Conservation (phyloP, 2,113 vertebrate species). For the Paramisgurnus dabryanus region DNA sequence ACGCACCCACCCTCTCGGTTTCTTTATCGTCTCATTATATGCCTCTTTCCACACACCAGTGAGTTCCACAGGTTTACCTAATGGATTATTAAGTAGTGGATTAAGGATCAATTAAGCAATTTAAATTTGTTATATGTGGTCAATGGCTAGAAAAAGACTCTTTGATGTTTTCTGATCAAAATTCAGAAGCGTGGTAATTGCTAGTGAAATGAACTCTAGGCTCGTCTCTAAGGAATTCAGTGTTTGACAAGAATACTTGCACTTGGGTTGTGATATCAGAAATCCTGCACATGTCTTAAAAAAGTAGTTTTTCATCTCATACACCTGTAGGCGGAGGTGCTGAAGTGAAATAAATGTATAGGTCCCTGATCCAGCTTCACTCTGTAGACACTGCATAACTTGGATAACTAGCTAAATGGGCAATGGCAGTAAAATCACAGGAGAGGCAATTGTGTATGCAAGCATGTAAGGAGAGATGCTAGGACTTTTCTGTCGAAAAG, state of each 20-base stretch:
- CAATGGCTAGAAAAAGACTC: constrained; percentile 59
- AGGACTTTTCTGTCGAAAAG: constrained; percentile 51
- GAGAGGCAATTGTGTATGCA: not conserved
- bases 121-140: constrained; percentile 74
- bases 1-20: not conserved
- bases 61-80: constrained; percentile 73
- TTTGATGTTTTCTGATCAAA: not conserved
- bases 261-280: not conserved
- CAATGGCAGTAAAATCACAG: not conserved
- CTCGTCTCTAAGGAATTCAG: no score
- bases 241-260: not conserved
- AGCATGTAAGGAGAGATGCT: constrained; percentile 24
- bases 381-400: not conserved
- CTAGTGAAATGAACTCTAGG: no score
- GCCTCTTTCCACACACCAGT: constrained; percentile 52
- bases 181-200: not conserved
- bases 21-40: not conserved
- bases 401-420: not conserved
- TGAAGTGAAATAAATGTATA: not conserved
- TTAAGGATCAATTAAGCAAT: constrained; percentile 77
- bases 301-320: not conserved
- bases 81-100: constrained; percentile 78
- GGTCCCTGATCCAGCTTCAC: not conserved
- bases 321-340: not conserved
- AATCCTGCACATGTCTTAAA: not conserved